Evolutionary conservation across 2,797 vertebrate genomes (phyloP).

Genomic region (Florisuga fusca): DNA sequence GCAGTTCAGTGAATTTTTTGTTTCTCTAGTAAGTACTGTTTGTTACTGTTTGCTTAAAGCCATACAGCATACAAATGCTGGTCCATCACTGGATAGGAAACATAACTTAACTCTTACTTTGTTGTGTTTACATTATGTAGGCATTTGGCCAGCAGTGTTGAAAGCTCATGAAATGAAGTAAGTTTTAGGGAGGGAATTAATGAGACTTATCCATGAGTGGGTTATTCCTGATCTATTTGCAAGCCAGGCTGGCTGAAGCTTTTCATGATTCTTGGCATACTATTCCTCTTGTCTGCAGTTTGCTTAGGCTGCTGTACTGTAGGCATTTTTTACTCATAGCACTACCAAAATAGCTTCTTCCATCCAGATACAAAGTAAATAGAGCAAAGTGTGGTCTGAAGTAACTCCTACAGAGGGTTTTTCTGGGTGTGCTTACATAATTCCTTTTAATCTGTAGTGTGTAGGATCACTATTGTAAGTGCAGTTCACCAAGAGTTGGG

Average conservation of each 20-base stretch:
- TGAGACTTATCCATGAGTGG: background rate
- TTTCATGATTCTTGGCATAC: background rate
- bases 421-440: background rate
- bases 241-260: background rate
- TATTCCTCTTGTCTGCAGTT: background rate
- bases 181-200: background rate
- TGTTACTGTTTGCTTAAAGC: background rate
- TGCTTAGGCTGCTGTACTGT: background rate
- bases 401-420: background rate
- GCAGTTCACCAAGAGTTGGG: background rate
- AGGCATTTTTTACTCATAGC: background rate
- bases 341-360: background rate
- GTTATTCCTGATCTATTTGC: background rate
- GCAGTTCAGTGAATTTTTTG: background rate
- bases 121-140: background rate
- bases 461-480: background rate
- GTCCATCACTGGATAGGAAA: background rate
- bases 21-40: background rate
- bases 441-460: background rate
- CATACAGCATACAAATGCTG: background rate
- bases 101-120: background rate
- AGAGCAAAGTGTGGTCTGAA: background rate
- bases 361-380: background rate
- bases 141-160: background rate
- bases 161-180: background rate